Conservation (phyloP, 2,888 invertebrate genomes). For the Scrobipalpa atriplicella region DNA sequence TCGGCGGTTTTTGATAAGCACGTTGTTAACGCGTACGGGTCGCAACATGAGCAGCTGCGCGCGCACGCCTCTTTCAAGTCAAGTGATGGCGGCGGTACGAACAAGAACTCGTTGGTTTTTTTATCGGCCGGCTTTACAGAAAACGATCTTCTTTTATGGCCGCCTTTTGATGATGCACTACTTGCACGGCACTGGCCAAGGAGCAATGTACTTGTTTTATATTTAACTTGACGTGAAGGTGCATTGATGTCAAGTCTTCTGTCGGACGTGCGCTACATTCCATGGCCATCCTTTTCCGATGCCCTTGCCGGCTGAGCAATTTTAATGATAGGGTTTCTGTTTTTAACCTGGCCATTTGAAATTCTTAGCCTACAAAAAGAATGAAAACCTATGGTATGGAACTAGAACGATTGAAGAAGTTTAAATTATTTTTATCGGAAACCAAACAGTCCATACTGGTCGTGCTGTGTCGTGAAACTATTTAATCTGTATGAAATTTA, state of each 20-base stretch:
- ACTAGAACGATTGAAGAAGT: background rate
- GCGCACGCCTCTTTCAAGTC: conserved; percentile 14
- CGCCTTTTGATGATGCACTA: conserved; percentile 18
- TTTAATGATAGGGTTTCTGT: background rate
- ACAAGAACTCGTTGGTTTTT: conserved; percentile 15
- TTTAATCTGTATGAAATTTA: too few species aligned
- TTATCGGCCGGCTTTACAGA: conserved; percentile 22
- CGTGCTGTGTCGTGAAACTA: too few species aligned
- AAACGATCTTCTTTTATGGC: conserved; percentile 19
- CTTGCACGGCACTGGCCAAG: conserved; percentile 6
- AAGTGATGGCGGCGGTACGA: background rate
- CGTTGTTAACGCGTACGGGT: conserved; percentile 28
- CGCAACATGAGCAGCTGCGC: conserved; percentile 28
- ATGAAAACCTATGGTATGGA: background rate
- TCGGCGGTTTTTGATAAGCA: background rate
- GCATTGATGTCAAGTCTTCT: background rate
- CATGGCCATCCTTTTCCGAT: background rate
- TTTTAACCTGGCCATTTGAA: background rate
- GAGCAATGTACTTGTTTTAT: conserved; percentile 13
- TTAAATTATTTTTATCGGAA: too few species aligned
- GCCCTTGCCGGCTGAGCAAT: background rate
- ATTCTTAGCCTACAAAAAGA: background rate
- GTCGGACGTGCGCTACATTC: conserved; percentile 16
- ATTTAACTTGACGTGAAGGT: background rate
- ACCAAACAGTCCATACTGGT: too few species aligned